phyloP scores from a whole-genome alignment of 1,140 invertebrate species.

The Papilio aristodemus region DNA sequence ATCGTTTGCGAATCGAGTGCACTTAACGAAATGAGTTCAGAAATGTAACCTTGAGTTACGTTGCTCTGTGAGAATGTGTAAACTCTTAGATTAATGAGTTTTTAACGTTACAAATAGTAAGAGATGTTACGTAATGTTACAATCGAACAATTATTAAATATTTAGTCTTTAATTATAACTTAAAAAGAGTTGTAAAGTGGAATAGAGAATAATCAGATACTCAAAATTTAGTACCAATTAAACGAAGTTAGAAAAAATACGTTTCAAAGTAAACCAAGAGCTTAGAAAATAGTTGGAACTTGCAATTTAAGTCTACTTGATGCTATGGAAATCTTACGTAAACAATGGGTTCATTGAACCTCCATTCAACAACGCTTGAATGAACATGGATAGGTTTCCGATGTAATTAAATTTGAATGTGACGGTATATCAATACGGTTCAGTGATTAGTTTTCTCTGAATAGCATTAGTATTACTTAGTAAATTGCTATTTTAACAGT shows the following conservation, averaged over 20 bases:
- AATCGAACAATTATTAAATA: too few species aligned
- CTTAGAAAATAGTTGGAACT: conserved; percentile 6
- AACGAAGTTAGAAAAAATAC: too few species aligned
- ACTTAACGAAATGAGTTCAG: conserved; percentile 15
- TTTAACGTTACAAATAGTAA: neutral
- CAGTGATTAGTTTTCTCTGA: conserved; percentile 11
- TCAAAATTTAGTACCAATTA: too few species aligned
- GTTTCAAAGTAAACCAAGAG: neutral
- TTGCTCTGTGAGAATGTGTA: neutral
- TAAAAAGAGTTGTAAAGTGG: too few species aligned
- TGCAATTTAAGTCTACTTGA: too few species aligned
- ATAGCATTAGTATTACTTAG: neutral
- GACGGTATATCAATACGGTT: neutral
- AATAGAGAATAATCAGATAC: too few species aligned
- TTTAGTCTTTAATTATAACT: too few species aligned
- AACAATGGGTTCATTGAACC: conserved; percentile 4
- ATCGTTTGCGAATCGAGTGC: conserved; percentile 1
- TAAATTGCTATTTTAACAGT: too few species aligned
- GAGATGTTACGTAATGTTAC: too few species aligned
- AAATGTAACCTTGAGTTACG: conserved; percentile 6
- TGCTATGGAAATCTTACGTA: neutral
- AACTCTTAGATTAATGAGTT: neutral
- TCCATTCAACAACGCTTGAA: neutral
- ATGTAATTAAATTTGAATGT: neutral
- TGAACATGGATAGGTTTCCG: neutral